Percentiles rank a stretch among this genome's conserved stretches.
Conservation (phyloP, 30 jellyfish, hydroid and myxozoan species). For the Phacellophora camtschatica region DNA sequence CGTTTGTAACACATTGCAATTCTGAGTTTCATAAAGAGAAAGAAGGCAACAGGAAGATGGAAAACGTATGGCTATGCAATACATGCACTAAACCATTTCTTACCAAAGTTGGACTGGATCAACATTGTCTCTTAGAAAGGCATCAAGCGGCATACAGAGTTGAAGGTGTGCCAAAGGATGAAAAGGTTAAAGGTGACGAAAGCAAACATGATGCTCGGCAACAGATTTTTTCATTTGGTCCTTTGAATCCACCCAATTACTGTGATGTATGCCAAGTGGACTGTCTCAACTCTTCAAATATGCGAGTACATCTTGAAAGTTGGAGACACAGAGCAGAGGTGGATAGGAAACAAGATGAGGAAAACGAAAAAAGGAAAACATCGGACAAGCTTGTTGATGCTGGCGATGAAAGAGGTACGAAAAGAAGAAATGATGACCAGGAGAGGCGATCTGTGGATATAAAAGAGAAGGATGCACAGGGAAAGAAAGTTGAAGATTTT, state of each 20-base stretch:
- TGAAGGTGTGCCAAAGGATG: slow-evolving; percentile 59
- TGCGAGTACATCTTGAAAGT: slow-evolving; percentile 70
- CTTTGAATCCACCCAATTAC: slow-evolving; percentile 55
- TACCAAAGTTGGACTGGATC: slow-evolving; percentile 64
- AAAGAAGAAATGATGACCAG: neutral
- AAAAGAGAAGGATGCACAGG: neutral
- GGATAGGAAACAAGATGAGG: slow-evolving; percentile 59
- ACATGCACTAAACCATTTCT: slow-evolving; percentile 75
- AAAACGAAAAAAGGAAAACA: slow-evolving; percentile 16
- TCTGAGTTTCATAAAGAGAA: slow-evolving; percentile 83
- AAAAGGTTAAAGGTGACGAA: neutral
- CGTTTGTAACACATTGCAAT: slow-evolving; percentile 62
- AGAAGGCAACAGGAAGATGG: slow-evolving; percentile 22
- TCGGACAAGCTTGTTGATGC: neutral
- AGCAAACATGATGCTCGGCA: neutral
- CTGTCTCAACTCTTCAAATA: slow-evolving; percentile 63
- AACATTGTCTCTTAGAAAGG: slow-evolving; percentile 74
- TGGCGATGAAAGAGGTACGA: neutral
- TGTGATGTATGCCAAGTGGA: slow-evolving; percentile 80
- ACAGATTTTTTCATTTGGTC: slow-evolving; percentile 47
- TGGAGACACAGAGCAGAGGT: slow-evolving; percentile 95
- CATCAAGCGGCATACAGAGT: slow-evolving; percentile 86
- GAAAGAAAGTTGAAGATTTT: neutral
- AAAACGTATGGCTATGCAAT: slow-evolving; percentile 66
- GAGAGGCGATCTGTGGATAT: neutral